Base-by-base conservation (phyloP, 2,113 vertebrate species). In the Ceuthmochares aereus region DNA sequence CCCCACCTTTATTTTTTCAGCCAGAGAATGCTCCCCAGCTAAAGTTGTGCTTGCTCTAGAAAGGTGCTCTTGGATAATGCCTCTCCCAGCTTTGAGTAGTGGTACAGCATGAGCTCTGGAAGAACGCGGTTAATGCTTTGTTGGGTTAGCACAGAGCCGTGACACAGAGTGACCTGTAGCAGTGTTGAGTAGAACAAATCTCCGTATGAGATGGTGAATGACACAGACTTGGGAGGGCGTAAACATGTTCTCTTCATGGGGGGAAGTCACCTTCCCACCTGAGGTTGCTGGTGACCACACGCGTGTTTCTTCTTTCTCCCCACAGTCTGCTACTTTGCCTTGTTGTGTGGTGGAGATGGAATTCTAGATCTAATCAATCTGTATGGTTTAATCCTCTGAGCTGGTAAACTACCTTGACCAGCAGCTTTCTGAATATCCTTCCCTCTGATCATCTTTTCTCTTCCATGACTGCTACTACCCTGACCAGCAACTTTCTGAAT, bases 231-330 rank as follows among this genome's bases (percentile, higher is more conserved):
- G 7, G 3, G 12, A 15, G 42, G 23, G 2, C 34, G 10, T 19
- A 54, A 62, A 30, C 8, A 1, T 2, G 2, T 63, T 9, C 22
- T 72, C 22, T 56, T 72, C 40, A 6, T 4, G 47, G 49, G 42
- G 25, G 17, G 4, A 15, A 34, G 30, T 45, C 54, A 59, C 2
- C 14, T 69, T 60, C 32, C 54, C 32, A 2, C 1, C 8, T 0
- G 1, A 45, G 34, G 34, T 4, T 67, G 42, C 47, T 85, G 83
- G 37, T 34, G 67, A 26, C 43, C 51, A 6, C 47, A n/a, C 51
- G 15, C 2, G 0, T 1, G 18, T 34, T 73, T 69, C 23, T 88
- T 30, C n/a, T 84, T 76, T 51, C 54, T 55, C 11, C 20, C 5
- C 9, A 1, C 1, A 23, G 26, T 7, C 34, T 62, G n/a, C n/a